phyloP scores from a whole-genome alignment of 2,113 vertebrate genomes.

The Dasypus novemcinctus region DNA sequence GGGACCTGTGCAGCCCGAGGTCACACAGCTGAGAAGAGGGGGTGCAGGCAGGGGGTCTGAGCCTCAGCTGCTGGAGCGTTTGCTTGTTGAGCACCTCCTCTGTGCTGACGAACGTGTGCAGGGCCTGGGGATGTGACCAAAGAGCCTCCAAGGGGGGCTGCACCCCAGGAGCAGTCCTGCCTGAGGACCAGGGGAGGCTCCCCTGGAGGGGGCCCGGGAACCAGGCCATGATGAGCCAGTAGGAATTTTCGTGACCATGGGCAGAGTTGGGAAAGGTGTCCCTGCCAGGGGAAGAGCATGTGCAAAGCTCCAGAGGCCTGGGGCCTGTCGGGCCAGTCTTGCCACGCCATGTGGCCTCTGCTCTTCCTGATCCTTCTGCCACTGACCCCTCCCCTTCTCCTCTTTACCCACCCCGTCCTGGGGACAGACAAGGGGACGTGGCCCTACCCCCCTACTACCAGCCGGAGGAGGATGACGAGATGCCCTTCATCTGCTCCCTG shows the following conservation, averaged over 20 bases:
- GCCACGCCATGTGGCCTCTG: accelerated
- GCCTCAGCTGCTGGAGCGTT: background rate
- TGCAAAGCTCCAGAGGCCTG: background rate
- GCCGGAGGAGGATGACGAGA: conserved; percentile 94
- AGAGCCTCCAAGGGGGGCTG: background rate
- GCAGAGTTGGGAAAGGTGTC: background rate
- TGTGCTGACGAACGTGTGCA: accelerated
- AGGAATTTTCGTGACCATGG: background rate
- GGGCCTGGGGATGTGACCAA: background rate
- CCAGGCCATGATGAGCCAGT: background rate
- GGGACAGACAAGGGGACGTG: conserved; percentile 89
- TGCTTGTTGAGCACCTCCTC: background rate
- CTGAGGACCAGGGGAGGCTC: background rate
- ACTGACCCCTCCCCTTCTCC: background rate
- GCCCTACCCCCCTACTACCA: conserved; percentile 94
- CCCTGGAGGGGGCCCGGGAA: background rate
- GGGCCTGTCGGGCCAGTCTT: background rate
- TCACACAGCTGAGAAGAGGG: background rate
- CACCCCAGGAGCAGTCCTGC: background rate
- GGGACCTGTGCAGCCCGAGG: background rate
- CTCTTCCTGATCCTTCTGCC: background rate
- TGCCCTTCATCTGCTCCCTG: conserved; percentile 98
- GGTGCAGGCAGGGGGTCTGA: background rate
- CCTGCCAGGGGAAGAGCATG: background rate
- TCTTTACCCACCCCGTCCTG: background rate